phyloP scores from a whole-genome alignment of 2,888 invertebrate genomes.

The Agrochola circellaris region DNA sequence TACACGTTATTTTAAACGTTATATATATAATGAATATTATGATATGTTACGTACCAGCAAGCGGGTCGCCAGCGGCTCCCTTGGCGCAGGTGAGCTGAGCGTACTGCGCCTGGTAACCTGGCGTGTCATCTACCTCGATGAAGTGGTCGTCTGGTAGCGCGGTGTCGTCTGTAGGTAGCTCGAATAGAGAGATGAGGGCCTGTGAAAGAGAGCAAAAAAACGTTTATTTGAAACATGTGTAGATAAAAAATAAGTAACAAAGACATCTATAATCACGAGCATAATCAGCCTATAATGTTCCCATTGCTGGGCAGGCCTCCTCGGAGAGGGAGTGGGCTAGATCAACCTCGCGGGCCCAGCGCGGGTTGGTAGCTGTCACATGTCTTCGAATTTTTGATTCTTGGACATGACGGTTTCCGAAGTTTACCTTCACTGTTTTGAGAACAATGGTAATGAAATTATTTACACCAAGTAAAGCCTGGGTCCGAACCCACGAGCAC shows the following conservation, averaged over 20 bases:
- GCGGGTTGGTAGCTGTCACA: too few relatives aligned
- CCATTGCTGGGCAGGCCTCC: too few relatives aligned
- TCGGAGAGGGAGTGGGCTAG: not conserved
- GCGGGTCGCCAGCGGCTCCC: conserved; percentile 93
- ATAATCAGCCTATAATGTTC: too few relatives aligned
- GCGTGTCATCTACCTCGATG: conserved; percentile 96
- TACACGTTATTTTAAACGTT: too few relatives aligned
- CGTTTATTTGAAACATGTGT: not conserved
- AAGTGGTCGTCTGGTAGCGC: conserved; percentile 96
- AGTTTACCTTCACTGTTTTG: too few relatives aligned
- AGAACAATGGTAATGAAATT: too few relatives aligned
- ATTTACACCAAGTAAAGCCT: too few relatives aligned
- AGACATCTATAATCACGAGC: not conserved
- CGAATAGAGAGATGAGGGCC: conserved; percentile 96
- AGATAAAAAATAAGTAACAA: not conserved
- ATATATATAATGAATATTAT: not conserved
- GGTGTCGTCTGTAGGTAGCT: conserved; percentile 96
- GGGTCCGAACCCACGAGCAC: too few relatives aligned
- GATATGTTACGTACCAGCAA: conserved; percentile 89
- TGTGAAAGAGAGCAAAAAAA: too few relatives aligned
- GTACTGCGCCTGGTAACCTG: conserved; percentile 96
- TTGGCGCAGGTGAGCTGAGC: conserved; percentile 97
- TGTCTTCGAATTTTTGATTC: too few relatives aligned
- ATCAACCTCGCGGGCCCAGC: not conserved
- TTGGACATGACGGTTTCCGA: too few relatives aligned